phyloP scores from a whole-genome alignment of 1,140 invertebrate species.

The Galendromus occidentalis region DNA sequence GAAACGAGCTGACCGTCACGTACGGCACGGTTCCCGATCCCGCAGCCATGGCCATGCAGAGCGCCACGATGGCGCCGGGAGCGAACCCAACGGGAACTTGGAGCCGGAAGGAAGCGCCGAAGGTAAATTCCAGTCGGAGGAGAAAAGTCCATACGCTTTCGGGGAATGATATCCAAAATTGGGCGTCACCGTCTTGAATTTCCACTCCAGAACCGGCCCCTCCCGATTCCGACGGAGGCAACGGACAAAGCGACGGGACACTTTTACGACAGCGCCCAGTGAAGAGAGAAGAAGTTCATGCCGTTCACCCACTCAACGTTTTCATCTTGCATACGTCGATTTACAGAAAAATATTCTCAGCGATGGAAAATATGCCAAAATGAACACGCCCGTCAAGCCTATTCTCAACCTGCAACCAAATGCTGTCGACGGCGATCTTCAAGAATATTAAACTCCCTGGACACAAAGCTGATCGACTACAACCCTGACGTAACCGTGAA shows the following conservation, averaged over 20 bases:
- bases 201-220: not conserved
- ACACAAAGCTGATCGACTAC: too few species aligned
- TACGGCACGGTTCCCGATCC: not conserved
- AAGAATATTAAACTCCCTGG: too few species aligned
- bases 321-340: too few species aligned
- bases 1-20: not conserved
- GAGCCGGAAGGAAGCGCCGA: slow-evolving; percentile 2
- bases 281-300: not conserved
- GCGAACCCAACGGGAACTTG: slow-evolving; percentile 2
- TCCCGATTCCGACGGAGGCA: not conserved
- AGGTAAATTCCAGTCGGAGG: not conserved
- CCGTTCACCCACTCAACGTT: too few species aligned
- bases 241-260: slow-evolving; percentile 6
- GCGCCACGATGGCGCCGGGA: not conserved
- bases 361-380: too few species aligned
- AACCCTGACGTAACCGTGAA: too few species aligned
- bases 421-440: too few species aligned
- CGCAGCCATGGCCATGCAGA: not conserved
- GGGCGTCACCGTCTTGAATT: not conserved
- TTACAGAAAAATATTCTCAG: too few species aligned
- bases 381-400: too few species aligned
- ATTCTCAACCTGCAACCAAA: too few species aligned
- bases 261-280: slow-evolving; percentile 9
- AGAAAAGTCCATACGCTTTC: too few species aligned
- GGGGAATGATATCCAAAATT: too few species aligned